These are phyloP conservation scores for Ceratitis capitata DNA, from an alignment of 1,140 invertebrate species.

Conservation along the genomic window DNA sequence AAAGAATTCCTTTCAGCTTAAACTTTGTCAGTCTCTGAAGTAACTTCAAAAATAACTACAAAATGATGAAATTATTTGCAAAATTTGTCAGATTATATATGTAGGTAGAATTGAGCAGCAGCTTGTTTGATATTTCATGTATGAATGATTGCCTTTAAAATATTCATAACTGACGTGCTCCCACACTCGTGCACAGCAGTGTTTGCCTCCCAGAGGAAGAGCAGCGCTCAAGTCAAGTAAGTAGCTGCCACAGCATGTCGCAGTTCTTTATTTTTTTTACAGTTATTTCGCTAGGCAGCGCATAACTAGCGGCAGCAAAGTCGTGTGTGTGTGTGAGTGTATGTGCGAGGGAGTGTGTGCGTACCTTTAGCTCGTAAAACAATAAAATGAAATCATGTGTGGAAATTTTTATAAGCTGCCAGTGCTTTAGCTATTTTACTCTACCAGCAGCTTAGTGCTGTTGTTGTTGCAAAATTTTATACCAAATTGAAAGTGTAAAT, in stretches of 20 bases:
- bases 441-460: neutral
- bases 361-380: conserved; percentile 14
- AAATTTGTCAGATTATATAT: neutral
- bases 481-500: neutral
- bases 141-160: neutral
- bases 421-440: conserved; percentile 7
- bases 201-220: neutral
- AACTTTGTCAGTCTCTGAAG: too few species aligned
- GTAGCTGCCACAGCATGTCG: neutral
- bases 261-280: too few species aligned
- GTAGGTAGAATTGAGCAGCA: neutral
- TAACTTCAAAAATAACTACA: too few species aligned
- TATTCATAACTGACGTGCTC: neutral
- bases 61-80: neutral
- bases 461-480: neutral
- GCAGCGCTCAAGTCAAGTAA: neutral
- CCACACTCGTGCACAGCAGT: too few species aligned
- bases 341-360: neutral
- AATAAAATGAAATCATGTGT: conserved; percentile 35
- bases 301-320: neutral
- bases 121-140: neutral
- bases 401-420: conserved; percentile 26
- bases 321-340: neutral
- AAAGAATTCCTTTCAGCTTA: too few species aligned
- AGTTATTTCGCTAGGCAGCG: neutral